phyloP scores from a whole-genome alignment of 2,888 invertebrate genomes.

The Heteromurus nitidus region DNA sequence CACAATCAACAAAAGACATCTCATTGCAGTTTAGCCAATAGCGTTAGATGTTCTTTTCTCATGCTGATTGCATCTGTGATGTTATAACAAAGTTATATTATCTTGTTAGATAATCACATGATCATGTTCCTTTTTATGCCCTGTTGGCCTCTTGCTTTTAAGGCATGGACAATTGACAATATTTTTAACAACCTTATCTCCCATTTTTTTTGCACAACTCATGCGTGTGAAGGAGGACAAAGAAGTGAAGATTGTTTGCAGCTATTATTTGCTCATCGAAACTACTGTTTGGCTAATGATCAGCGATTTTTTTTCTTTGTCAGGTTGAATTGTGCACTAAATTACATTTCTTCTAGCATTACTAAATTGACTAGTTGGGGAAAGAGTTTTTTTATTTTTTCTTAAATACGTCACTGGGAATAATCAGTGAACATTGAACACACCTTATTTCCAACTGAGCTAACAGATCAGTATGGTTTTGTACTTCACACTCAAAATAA shows the following conservation, averaged over 20 bases:
- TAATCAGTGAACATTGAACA: background rate
- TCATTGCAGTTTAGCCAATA: too few relatives aligned
- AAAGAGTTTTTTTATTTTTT: background rate
- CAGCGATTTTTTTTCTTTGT: too few relatives aligned
- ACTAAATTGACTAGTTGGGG: slow-evolving; percentile 9
- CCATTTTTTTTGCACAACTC: slow-evolving; percentile 1
- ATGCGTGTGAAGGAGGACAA: background rate
- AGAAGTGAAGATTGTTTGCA: background rate
- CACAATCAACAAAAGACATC: too few relatives aligned
- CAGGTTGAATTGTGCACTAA: too few relatives aligned
- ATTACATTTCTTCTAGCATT: too few relatives aligned
- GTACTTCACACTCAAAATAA: too few relatives aligned
- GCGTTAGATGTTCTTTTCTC: too few relatives aligned
- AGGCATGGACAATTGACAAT: slow-evolving; percentile 32
- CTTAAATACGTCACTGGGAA: background rate
- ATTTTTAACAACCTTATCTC: slow-evolving; percentile 31
- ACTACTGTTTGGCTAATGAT: too few relatives aligned
- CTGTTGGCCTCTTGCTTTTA: background rate
- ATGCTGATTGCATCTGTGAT: too few relatives aligned
- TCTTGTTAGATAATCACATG: slow-evolving; percentile 3
- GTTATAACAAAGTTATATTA: too few relatives aligned
- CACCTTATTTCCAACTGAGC: background rate
- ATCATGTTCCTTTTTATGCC: background rate
- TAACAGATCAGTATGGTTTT: too few relatives aligned
- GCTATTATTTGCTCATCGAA: background rate